A percentile compares a stretch with the other conserved stretches of the same genome.
These are phyloP conservation scores for Piaya cayana DNA, from an alignment of 2,113 vertebrate genomes.

Conservation along the genomic window DNA sequence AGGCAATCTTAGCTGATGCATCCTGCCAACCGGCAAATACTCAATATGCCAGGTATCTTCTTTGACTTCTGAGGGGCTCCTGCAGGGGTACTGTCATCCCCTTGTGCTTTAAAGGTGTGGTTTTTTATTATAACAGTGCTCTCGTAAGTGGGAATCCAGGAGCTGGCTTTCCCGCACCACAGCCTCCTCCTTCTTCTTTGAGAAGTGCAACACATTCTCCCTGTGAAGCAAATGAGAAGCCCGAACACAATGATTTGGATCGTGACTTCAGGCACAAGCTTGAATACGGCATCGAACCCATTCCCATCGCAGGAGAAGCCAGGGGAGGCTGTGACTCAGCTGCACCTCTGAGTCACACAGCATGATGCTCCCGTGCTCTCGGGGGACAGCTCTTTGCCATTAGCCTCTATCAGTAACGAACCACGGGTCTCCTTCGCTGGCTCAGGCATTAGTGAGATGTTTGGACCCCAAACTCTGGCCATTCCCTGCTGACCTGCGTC, in stretches of 20 bases:
- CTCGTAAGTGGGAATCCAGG: background rate
- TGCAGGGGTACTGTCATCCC: background rate
- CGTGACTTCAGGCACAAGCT: background rate
- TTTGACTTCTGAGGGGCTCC: background rate
- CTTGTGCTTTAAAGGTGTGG: background rate
- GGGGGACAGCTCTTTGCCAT: background rate
- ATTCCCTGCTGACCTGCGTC: fast-evolving
- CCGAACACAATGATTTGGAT: background rate
- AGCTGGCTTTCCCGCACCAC: background rate
- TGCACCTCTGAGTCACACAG: background rate
- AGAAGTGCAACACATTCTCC: background rate
- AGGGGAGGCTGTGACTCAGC: background rate
- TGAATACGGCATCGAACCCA: fast-evolving
- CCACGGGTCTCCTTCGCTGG: fast-evolving
- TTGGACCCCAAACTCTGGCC: background rate
- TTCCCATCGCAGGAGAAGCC: background rate
- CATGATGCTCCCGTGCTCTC: background rate
- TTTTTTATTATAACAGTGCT: background rate
- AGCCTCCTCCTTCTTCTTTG: background rate
- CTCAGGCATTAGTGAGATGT: fast-evolving
- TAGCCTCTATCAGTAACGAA: background rate
- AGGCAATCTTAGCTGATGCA: fast-evolving
- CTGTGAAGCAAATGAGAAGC: background rate
- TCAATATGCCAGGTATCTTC: background rate
- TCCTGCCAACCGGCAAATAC: background rate